These are phyloP conservation scores for Euclidia mi DNA, from an alignment of 2,888 invertebrate species.

Conservation along the genomic window DNA sequence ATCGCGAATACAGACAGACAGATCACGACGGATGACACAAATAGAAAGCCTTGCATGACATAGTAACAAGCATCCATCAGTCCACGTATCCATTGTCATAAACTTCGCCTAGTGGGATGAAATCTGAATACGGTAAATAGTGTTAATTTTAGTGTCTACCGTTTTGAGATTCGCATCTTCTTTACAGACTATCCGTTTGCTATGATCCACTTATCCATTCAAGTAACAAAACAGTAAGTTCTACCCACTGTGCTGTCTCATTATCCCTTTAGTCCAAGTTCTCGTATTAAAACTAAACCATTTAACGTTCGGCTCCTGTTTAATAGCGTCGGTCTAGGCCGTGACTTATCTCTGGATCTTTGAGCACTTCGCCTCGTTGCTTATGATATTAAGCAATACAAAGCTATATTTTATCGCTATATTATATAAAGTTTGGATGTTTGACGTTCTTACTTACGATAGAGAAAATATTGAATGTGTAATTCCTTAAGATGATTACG, in stretches of 20 bases:
- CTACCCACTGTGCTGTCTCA: background rate
- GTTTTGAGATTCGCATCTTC: too few species aligned
- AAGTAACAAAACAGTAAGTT: background rate
- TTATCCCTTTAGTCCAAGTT: constrained; percentile 11
- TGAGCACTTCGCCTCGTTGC: background rate
- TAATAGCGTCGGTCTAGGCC: constrained; percentile 12
- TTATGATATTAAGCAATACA: constrained; percentile 1
- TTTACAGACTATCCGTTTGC: background rate
- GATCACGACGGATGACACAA: too few species aligned
- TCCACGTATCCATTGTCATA: too few species aligned
- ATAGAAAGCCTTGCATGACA: too few species aligned
- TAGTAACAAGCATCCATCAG: too few species aligned
- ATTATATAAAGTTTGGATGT: background rate
- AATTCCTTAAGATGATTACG: too few species aligned
- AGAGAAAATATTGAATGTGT: too few species aligned
- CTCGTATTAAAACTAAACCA: constrained; percentile 13
- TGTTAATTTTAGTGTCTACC: too few species aligned
- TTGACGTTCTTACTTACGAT: too few species aligned
- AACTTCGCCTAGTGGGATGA: too few species aligned
- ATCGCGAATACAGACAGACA: too few species aligned
- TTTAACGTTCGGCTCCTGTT: background rate
- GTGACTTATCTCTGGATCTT: constrained; percentile 60
- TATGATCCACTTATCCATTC: background rate
- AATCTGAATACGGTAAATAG: too few species aligned
- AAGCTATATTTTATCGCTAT: background rate